These are phyloP conservation scores for Anguilla anguilla DNA, from an alignment of 2,797 vertebrate species.

Conservation along the genomic window DNA sequence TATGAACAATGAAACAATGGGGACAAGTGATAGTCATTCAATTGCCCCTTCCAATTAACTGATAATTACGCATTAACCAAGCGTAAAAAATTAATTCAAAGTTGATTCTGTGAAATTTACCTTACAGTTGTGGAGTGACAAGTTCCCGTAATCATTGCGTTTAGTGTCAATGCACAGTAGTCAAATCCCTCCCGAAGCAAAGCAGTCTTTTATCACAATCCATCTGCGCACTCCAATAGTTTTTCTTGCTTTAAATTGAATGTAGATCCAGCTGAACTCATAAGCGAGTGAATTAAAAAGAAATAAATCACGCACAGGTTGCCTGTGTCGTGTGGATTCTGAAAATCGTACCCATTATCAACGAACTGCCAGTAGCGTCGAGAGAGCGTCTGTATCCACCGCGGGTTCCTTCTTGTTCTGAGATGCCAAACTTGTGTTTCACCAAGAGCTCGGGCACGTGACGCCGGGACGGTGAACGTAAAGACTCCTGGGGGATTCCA, in stretches of 20 bases:
- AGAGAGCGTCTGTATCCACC: constrained; percentile 46
- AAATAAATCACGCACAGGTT: background rate
- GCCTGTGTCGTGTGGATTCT: background rate
- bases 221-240: constrained; percentile 47
- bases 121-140: constrained; percentile 71
- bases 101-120: constrained; percentile 57
- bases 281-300: background rate
- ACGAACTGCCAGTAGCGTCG: constrained; percentile 41
- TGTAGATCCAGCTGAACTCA: constrained; percentile 12
- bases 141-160: constrained; percentile 90
- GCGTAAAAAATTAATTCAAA: background rate
- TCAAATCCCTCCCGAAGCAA: constrained; percentile 50
- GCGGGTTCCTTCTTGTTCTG: constrained; percentile 67
- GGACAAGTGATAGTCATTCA: background rate
- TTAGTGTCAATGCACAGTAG: constrained; percentile 69
- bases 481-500: constrained; percentile 10
- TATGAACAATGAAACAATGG: background rate
- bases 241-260: constrained; percentile 22
- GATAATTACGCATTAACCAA: background rate
- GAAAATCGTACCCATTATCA: constrained; percentile 34
- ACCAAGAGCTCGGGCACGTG: constrained; percentile 70
- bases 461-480: constrained; percentile 52
- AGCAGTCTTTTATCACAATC: constrained; percentile 42
- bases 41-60: background rate
- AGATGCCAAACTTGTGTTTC: constrained; percentile 67